phyloP scores from a whole-genome alignment of 2,888 invertebrate genomes.

The Ormyrus pomaceus region DNA sequence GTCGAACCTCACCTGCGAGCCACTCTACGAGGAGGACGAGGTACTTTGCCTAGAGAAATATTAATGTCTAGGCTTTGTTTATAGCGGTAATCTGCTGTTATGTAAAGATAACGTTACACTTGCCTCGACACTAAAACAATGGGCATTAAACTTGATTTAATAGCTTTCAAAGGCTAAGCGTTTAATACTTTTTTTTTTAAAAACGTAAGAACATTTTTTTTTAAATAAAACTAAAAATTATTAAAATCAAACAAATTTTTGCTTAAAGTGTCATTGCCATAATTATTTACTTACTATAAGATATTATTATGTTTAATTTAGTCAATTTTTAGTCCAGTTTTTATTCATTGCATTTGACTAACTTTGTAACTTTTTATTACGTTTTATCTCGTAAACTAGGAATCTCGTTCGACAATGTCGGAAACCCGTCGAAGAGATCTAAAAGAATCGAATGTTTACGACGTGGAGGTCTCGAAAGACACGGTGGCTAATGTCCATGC shows the following conservation, averaged over 20 bases:
- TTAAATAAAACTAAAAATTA: no score
- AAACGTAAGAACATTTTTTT: no score
- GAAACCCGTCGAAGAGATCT: not conserved
- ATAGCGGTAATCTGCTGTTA: not conserved
- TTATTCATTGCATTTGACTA: no score
- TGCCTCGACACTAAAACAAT: not conserved
- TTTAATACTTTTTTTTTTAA: no score
- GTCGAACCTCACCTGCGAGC: constrained; percentile 44
- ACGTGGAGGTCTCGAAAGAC: not conserved
- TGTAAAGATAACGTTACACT: not conserved
- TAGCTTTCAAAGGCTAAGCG: no score
- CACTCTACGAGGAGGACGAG: constrained; percentile 57
- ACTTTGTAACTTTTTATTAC: not conserved
- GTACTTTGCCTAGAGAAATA: constrained; percentile 14
- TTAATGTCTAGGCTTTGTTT: not conserved
- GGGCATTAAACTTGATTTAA: no score
- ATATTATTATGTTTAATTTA: no score
- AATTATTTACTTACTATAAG: no score
- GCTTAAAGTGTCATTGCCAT: no score
- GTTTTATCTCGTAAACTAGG: not conserved
- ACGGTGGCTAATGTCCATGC: no score
- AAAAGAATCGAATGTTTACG: not conserved
- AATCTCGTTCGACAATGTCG: constrained; percentile 26
- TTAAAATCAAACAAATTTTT: no score
- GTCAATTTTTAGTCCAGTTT: no score